Evolutionary conservation across 64 coral and sea anemone species (phyloP).

Genomic region (Stichodactyla helianthus): DNA sequence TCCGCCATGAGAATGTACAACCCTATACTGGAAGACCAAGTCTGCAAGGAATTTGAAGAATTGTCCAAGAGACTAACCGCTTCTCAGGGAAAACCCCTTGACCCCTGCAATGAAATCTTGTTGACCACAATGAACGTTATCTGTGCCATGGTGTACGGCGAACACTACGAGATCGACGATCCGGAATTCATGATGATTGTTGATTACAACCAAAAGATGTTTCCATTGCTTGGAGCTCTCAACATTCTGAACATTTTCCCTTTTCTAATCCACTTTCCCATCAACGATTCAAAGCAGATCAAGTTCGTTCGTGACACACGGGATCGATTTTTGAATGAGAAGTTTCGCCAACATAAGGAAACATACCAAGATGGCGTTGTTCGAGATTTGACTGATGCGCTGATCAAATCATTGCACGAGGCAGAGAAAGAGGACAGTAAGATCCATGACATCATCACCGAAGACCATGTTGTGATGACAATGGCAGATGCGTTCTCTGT

Average conservation of each 20-base stretch:
- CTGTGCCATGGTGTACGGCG: conserved; percentile 9
- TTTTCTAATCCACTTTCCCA: conserved; percentile 20
- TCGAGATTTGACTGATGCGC: conserved; percentile 16
- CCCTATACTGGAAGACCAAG: neutral
- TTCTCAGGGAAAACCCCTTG: neutral
- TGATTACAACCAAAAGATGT: neutral
- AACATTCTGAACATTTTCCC: conserved; percentile 1
- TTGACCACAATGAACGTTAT: neutral
- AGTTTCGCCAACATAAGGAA: neutral
- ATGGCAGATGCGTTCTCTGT: conserved; percentile 48
- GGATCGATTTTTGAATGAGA: neutral
- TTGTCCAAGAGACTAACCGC: neutral
- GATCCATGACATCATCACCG: neutral
- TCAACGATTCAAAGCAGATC: neutral
- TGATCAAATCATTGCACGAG: neutral
- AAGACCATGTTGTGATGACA: neutral
- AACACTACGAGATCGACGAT: conserved; percentile 13
- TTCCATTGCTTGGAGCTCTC: neutral
- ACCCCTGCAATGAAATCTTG: neutral
- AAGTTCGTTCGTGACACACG: neutral
- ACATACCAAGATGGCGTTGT: neutral
- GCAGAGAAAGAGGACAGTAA: conserved; percentile 20
- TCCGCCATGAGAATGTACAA: neutral
- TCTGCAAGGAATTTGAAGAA: neutral
- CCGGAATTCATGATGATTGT: conserved; percentile 9